Conservation (phyloP, 2,113 vertebrate genomes). For the Perca fluviatilis region DNA sequence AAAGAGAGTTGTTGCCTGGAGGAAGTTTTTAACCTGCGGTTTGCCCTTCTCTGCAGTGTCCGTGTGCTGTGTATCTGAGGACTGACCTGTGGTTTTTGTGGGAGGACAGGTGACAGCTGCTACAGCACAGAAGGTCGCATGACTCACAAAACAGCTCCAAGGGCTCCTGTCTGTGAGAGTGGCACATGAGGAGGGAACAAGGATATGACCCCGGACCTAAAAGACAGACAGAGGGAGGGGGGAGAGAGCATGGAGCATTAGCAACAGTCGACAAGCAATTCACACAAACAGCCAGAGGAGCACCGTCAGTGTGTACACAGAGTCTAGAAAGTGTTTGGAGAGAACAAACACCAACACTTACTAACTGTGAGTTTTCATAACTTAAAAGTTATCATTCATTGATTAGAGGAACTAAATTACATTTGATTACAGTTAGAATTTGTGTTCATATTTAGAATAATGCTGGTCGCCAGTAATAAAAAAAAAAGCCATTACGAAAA, state of each 20-base stretch:
- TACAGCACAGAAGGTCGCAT: constrained; percentile 88
- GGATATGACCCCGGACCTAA: constrained; percentile 80
- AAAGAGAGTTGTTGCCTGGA: constrained; percentile 45
- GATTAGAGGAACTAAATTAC: background rate
- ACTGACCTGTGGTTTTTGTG: constrained; percentile 89
- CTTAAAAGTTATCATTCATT: background rate
- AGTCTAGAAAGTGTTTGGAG: background rate
- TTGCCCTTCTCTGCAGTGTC: constrained; percentile 64
- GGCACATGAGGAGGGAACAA: constrained; percentile 82
- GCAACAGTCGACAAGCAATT: constrained; percentile 41
- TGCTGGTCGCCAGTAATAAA: too few species aligned
- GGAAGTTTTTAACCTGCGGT: constrained; percentile 70
- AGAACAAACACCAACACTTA: background rate
- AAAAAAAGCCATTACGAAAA: too few species aligned
- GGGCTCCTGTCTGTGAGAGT: constrained; percentile 86
- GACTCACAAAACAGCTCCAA: constrained; percentile 88
- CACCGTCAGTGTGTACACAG: background rate
- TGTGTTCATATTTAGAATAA: too few species aligned
- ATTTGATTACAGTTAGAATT: background rate
- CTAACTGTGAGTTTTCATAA: background rate
- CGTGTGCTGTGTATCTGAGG: constrained; percentile 67
- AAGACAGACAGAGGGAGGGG: constrained; percentile 30
- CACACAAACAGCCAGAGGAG: constrained; percentile 27
- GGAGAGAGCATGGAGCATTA: constrained; percentile 12
- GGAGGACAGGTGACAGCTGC: constrained; percentile 87